These are phyloP conservation scores for Diloba caeruleocephala DNA, from an alignment of 2,888 invertebrate genomes.

Conservation along the genomic window DNA sequence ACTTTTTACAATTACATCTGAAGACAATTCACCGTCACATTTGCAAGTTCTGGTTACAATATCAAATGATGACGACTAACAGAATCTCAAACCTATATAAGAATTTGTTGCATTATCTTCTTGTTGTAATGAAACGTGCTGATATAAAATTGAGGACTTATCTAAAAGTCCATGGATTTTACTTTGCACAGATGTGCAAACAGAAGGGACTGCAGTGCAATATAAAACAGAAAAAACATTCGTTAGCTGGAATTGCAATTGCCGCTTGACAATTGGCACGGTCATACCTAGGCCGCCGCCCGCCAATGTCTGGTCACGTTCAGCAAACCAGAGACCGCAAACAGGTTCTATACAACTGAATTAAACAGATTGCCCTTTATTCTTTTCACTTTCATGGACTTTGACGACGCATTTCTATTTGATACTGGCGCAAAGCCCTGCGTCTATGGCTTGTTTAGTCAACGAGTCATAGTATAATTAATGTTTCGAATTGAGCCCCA, in stretches of 20 bases:
- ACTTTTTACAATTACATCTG: conserved; percentile 61
- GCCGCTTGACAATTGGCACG: conserved; percentile 69
- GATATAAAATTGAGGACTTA: conserved; percentile 28
- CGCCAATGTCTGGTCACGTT: conserved; percentile 86
- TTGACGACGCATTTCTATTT: conserved; percentile 71
- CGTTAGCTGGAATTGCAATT: conserved; percentile 66
- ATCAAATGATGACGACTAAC: conserved; percentile 71
- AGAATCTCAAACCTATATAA: conserved; percentile 34
- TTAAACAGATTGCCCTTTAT: conserved; percentile 74
- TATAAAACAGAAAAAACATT: conserved; percentile 52
- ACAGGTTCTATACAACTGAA: conserved; percentile 77
- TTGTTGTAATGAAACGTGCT: conserved; percentile 36
- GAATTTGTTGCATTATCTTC: conserved; percentile 32
- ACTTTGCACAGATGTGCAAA: conserved; percentile 35
- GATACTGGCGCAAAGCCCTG: conserved; percentile 71
- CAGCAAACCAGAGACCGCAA: conserved; percentile 84
- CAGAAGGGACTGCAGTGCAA: conserved; percentile 39
- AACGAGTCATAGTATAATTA: conserved; percentile 58
- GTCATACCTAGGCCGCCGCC: conserved; percentile 69
- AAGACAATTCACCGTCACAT: conserved; percentile 59
- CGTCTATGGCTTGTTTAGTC: conserved; percentile 74
- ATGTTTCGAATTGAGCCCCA: conserved; percentile 59
- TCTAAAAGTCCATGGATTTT: conserved; percentile 24
- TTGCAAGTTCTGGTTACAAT: conserved; percentile 75
- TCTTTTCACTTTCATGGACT: conserved; percentile 76